A percentile compares a stretch with the other conserved stretches of the same genome.
These are phyloP conservation scores for Calidris pugnax DNA, from an alignment of 2,113 vertebrate species.

Conservation along the genomic window DNA sequence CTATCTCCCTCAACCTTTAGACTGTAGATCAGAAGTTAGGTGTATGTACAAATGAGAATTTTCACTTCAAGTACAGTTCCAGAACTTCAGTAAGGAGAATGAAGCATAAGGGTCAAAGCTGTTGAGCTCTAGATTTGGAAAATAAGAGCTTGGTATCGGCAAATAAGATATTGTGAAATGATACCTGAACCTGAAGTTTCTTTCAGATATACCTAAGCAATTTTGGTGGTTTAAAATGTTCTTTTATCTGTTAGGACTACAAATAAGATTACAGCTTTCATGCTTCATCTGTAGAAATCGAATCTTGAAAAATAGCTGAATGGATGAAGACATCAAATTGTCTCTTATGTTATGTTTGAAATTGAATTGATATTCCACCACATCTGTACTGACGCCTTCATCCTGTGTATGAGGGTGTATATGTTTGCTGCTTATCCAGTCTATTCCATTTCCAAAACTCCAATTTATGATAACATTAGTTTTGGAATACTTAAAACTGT, in stretches of 20 bases:
- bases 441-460: neutral
- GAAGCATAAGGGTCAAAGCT: neutral
- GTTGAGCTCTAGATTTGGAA: neutral
- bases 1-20: neutral
- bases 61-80: neutral
- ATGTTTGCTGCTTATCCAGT: neutral
- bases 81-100: neutral
- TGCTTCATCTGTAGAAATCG: neutral
- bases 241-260: neutral
- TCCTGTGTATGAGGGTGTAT: neutral
- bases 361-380: neutral
- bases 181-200: neutral
- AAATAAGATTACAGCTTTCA: neutral
- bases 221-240: neutral
- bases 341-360: neutral
- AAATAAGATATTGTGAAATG: neutral
- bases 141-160: neutral
- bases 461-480: neutral
- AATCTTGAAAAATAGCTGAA: neutral
- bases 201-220: neutral
- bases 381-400: neutral
- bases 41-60: neutral
- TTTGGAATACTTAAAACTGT: neutral
- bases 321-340: neutral
- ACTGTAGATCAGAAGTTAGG: neutral